These are phyloP conservation scores for Meloe dianella DNA, from an alignment of 2,888 invertebrate genomes.

Conservation along the genomic window DNA sequence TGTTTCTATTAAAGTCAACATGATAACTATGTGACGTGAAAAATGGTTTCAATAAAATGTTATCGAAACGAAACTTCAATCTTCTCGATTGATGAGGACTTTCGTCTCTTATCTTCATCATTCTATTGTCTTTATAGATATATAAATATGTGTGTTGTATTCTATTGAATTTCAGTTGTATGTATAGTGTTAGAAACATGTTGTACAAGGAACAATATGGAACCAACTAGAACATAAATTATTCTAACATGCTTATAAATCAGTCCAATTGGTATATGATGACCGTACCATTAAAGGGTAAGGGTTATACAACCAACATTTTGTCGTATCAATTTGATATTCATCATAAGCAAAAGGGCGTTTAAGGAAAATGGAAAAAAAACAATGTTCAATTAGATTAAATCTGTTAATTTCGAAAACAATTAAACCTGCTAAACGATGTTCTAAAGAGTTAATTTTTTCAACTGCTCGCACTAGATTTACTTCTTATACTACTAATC, in stretches of 20 bases:
- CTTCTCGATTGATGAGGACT: background rate
- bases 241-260: constrained; percentile 49
- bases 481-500: no score
- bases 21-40: background rate
- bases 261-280: constrained; percentile 32
- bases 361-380: background rate
- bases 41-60: background rate
- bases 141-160: background rate
- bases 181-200: background rate
- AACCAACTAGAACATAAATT: constrained; percentile 49
- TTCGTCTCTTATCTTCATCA: background rate
- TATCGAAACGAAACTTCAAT: background rate
- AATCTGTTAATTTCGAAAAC: no score
- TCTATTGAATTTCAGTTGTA: background rate
- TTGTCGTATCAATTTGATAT: constrained; percentile 32
- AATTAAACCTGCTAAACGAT: no score
- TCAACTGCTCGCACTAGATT: no score
- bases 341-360: constrained; percentile 28
- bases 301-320: constrained; percentile 1
- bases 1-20: background rate
- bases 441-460: no score
- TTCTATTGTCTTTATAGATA: no score
- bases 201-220: constrained; percentile 4
- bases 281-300: background rate
- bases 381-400: no score